These are phyloP conservation scores for Lepidotrigona ventralis DNA, from an alignment of 1,140 invertebrate genomes.

Conservation along the genomic window DNA sequence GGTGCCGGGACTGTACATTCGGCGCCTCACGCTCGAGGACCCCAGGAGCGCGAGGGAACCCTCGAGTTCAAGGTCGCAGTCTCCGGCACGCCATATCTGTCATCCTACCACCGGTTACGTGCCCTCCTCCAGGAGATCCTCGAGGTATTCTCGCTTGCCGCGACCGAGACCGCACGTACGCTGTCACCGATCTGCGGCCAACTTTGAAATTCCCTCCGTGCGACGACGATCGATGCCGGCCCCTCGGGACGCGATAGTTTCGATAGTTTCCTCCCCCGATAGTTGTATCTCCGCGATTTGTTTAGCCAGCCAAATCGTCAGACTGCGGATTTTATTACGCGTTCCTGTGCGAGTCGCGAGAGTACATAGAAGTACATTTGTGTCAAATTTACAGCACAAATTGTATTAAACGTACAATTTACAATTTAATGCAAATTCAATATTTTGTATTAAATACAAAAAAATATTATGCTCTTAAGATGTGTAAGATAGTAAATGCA, in stretches of 20 bases:
- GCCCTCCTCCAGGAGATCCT: conserved; percentile 67
- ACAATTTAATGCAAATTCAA: too few species aligned
- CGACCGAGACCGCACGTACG: background rate
- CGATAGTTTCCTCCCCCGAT: background rate
- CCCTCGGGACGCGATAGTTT: background rate
- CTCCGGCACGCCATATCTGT: conserved; percentile 73
- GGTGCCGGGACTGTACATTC: conserved; percentile 76
- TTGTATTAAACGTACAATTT: too few species aligned
- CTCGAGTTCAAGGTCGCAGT: conserved; percentile 70
- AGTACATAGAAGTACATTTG: too few species aligned
- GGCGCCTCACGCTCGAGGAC: conserved; percentile 76
- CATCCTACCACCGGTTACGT: conserved; percentile 69
- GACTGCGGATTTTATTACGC: too few species aligned
- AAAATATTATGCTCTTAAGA: too few species aligned
- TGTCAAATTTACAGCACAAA: too few species aligned
- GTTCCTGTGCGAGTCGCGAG: too few species aligned
- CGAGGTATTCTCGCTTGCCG: conserved; percentile 64
- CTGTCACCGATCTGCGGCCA: conserved; percentile 11
- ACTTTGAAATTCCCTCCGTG: background rate
- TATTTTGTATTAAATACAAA: too few species aligned
- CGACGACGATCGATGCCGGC: conserved; percentile 6
- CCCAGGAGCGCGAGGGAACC: conserved; percentile 70
- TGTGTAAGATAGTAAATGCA: too few species aligned
- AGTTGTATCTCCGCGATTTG: background rate
- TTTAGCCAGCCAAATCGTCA: too few species aligned